phyloP scores from a whole-genome alignment of 2,888 invertebrate genomes.

The Leptinotarsa tumamoca region DNA sequence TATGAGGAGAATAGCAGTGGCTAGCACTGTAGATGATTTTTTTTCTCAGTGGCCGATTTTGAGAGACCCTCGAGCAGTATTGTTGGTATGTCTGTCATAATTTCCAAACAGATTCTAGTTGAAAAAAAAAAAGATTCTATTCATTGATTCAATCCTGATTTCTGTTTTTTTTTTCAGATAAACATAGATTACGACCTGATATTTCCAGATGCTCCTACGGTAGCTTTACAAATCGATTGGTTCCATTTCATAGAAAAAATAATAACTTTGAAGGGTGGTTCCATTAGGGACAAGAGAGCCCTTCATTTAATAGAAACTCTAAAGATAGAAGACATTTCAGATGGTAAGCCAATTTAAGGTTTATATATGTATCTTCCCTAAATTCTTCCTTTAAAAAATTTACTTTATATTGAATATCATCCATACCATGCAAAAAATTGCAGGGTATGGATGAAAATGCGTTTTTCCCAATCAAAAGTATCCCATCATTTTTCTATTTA shows the following conservation, averaged over 20 bases:
- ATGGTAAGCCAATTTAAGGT: not conserved
- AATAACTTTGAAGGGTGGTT: not conserved
- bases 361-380: too few species aligned
- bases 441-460: not conserved
- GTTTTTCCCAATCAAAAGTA: too few species aligned
- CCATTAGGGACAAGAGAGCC: constrained; percentile 5
- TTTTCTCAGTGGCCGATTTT: constrained; percentile 17
- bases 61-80: constrained; percentile 16
- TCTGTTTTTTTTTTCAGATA: constrained; percentile 10
- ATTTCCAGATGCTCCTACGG: not conserved
- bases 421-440: too few species aligned
- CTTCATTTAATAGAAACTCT: not conserved
- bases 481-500: not conserved
- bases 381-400: too few species aligned
- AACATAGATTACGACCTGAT: constrained; percentile 18
- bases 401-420: too few species aligned
- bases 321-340: not conserved
- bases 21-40: constrained; percentile 12
- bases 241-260: not conserved
- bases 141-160: not conserved
- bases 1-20: constrained; percentile 1
- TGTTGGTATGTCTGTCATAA: constrained; percentile 20
- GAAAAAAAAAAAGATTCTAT: too few species aligned
- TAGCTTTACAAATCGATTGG: not conserved
- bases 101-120: not conserved